Evolutionary conservation across 2,797 vertebrate species (phyloP), one percentile per base, ranked within the genome.

Genomic region (Cephalopachus bancanus): DNA sequence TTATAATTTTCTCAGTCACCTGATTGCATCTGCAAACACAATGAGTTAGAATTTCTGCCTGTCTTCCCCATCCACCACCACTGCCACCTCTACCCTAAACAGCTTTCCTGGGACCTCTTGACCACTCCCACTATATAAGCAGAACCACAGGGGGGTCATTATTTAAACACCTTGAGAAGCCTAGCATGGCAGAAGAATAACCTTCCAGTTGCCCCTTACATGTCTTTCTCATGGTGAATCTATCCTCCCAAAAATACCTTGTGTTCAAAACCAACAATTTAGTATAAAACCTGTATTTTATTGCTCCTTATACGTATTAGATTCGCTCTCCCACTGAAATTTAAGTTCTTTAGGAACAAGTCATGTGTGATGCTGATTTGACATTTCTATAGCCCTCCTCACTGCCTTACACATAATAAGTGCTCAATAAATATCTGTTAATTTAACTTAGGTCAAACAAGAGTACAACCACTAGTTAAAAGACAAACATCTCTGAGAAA

Each of bases 401-500:
- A n/a, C 17, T 20, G 16, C 16, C 20, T 91, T 53, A 7, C 7
- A 79, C 3, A 12, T 26, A 65, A 11, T 9, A 86, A 33, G 11
- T 44, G 76, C 16, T 95, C 44, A 72, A 51, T n/a, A 85, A 96
- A 76, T 53, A 83, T 2, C 14, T 33, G 11, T 15, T 65, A 9
- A 44, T 80, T 95, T 81, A 14, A 59, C 60, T 83, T 86, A 89
- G 60, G 24, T 89, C 51, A 89, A 80, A 55, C 12, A 64, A 84
- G 6, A 5, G 19, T 28, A n/a, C 3, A 74, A 64, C 37, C 20
- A 55, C 55, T n/a, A 79, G 28, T n/a, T 84, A 92, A 51, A 67
- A 81, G 26, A n/a, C 26, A 90, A 94, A 65, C 11, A 65, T 80
- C 22, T 7, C 53, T n/a, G 1, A 81, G 26, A 79, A 91, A 88